Evolutionary conservation across 2,888 invertebrate species (phyloP), one percentile per base, ranked within the genome.

Genomic region (Eubasilissa splendida): DNA sequence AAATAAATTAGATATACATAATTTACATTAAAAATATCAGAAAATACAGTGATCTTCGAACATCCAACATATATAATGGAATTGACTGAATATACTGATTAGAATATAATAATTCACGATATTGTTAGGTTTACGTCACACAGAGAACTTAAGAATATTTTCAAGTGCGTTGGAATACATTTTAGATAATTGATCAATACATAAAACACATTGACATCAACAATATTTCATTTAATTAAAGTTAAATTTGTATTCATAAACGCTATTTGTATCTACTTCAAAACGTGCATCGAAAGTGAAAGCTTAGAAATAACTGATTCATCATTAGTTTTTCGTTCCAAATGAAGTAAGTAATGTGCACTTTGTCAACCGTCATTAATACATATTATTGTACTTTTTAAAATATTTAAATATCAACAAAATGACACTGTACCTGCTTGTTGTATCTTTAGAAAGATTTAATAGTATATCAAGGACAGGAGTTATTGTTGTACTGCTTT

Each of bases 21-120:
- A 12, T 63, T 63, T 63, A 33, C 63, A 33, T 63, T 63, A 33
- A 63, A 63, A 33, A 63, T 63, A 63, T 63, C 42, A 42, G 42
- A 42, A 42, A 42, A 42, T 42, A 42, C 42, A 42, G 7, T 5
- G 42, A 42, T 42, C 42, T 42, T 42, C 2, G 42, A 42, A 42
- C 42, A 42, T 42, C 2, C 42, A 42, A 7, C 42, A 42, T 42
- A 42, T 42, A 5, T 7, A 42, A 42, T 7, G 42, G 42, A 42
- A 42, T 42, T 42, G 42, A 42, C 42, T 42, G 7, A 7, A 42
- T 7, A 42, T 42, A 42, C 42, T 63, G 63, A 63, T 10, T 63
- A 33, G 63, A 63, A 63, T 63, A 63, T 22, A 33, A 63, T 31
- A 10, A 22, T 63, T 12, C 42, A 5, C 22, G 31, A 63, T 33